phyloP scores from a whole-genome alignment of 1,140 invertebrate species.

The Oedothorax gibbosus region DNA sequence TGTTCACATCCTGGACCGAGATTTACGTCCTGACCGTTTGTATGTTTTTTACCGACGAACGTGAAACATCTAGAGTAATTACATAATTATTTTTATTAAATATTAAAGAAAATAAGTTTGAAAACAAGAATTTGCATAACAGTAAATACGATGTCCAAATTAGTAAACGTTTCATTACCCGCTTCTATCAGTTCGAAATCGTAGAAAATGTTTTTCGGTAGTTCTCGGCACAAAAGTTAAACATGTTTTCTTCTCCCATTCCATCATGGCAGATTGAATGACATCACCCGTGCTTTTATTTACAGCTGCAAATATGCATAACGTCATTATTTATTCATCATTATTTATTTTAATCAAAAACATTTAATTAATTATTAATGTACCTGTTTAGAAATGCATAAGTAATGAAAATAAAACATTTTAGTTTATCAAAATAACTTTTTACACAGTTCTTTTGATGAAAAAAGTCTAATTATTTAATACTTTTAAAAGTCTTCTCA shows the following conservation, averaged over 20 bases:
- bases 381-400: too few species aligned
- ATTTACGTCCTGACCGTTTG: slow-evolving; percentile 61
- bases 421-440: too few species aligned
- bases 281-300: slow-evolving; percentile 27
- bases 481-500: too few species aligned
- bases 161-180: slow-evolving; percentile 23
- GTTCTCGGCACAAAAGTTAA: slow-evolving; percentile 26
- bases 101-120: background rate
- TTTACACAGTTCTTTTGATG: too few species aligned
- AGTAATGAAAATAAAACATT: too few species aligned
- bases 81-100: background rate
- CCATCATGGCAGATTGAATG: slow-evolving; percentile 25
- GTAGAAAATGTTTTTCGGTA: slow-evolving; percentile 1
- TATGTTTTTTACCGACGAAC: slow-evolving; percentile 54
- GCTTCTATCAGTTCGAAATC: slow-evolving; percentile 39
- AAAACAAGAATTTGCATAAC: background rate
- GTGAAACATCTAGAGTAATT: slow-evolving; percentile 61
- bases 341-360: background rate
- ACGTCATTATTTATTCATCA: background rate
- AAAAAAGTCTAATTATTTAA: too few species aligned
- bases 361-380: too few species aligned
- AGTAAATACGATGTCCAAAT: background rate
- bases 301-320: slow-evolving; percentile 20
- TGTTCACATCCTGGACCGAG: slow-evolving; percentile 61
- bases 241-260: slow-evolving; percentile 47